Base-by-base conservation (phyloP, 2,888 invertebrate species). In the Nezara viridula region DNA sequence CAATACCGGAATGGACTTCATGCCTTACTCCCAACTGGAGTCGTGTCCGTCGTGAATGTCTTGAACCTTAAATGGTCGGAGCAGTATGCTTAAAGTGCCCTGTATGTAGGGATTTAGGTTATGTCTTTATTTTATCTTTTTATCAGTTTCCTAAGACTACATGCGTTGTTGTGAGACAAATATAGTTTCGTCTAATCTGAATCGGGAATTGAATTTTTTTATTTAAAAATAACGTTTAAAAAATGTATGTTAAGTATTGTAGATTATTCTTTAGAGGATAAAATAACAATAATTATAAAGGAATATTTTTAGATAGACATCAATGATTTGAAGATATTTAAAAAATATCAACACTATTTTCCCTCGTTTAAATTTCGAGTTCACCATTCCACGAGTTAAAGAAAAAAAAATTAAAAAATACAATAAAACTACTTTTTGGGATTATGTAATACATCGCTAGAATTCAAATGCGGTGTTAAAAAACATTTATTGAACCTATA, bases 11-110 rank as follows among this genome's bases (percentile, higher is more conserved):
- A 37, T 60, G 27, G 27, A 27, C 60, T 60, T 16, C 27, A 60
- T 19, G 1, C 32, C 37, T 37, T 2, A 19, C 21, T 73, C 66
- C 66, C 19, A 37, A 21, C 66, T 21, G 19, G 19, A 37, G 37
- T 73, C 66, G 66, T 73, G 66, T 73, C 4, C 32, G 12, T 73
- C 66, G 66, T 73, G 66, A 73, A 73, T 73, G 66, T 73, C 66
- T 37, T 73, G 6, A 73, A 73, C 66, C 37, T 7, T 73, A 73
- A 73, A 73, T 21, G 66, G 66, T 21, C 66, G 37, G 66, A 37
- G 14, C 0, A 27, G 60, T 60, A 10, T 27, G 60, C 27, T 60
- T 4, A 27, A 12, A 27, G 27, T 60, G 60, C 27, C 27, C 60
- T 60, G 14, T 60, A 27, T 27, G 3, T 14, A 27, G 60, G 16